phyloP scores from a whole-genome alignment of 2,888 invertebrate species.

The Hoplodrina blanda region DNA sequence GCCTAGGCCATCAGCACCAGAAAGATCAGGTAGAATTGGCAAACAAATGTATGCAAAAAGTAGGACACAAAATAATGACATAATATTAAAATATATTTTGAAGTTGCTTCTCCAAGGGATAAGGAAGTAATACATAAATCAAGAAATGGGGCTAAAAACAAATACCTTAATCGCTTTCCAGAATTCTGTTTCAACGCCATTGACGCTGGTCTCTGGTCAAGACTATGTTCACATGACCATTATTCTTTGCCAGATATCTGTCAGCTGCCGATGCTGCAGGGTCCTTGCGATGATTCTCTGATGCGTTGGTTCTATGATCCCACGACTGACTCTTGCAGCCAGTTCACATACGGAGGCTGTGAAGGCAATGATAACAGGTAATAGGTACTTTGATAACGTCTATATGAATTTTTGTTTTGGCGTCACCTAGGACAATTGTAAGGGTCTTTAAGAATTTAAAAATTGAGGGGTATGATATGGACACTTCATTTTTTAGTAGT shows the following conservation, averaged over 20 bases:
- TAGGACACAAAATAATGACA: neutral
- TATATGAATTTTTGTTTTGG: too few species aligned
- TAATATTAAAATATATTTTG: too few species aligned
- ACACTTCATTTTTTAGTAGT: too few species aligned
- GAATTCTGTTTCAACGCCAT: slow-evolving; percentile 93
- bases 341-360: slow-evolving; percentile 97
- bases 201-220: slow-evolving; percentile 93
- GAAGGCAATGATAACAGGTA: slow-evolving; percentile 97
- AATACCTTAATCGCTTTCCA: slow-evolving; percentile 68
- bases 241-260: slow-evolving; percentile 91
- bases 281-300: slow-evolving; percentile 92
- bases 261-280: slow-evolving; percentile 92
- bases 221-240: neutral
- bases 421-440: too few species aligned
- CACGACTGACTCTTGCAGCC: slow-evolving; percentile 92
- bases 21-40: slow-evolving; percentile 30
- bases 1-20: slow-evolving; percentile 8
- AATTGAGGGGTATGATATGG: too few species aligned
- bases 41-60: neutral
- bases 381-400: too few species aligned
- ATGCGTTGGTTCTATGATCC: slow-evolving; percentile 94
- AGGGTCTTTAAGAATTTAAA: too few species aligned
- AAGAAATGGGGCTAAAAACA: neutral
- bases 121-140: too few species aligned
- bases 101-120: neutral